A percentile compares a stretch with the other conserved stretches of the same genome.
Evolutionary conservation across 2,888 invertebrate genomes (phyloP).

Genomic region (Gisinianus flammeolus): DNA sequence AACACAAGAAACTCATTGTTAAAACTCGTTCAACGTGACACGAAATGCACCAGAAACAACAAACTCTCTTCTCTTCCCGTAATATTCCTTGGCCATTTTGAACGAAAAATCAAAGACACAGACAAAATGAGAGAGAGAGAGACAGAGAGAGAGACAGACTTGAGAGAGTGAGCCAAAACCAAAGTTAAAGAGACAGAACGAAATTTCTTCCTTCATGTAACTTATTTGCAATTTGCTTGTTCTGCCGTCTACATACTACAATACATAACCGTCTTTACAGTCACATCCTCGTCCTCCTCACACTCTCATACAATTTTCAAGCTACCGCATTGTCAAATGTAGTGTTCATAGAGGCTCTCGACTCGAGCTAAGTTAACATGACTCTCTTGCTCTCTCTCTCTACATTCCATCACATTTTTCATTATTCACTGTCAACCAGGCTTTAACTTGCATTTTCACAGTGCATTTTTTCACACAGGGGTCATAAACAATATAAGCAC

Average conservation of each 20-base stretch:
- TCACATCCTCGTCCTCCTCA: no score
- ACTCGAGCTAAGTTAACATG: no score
- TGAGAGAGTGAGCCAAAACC: no score
- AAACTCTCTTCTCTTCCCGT: not conserved
- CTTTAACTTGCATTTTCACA: conserved; percentile 17
- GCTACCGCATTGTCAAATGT: no score
- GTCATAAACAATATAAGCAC: not conserved
- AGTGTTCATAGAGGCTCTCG: no score
- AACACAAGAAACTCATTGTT: conserved; percentile 18
- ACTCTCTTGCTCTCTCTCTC: not conserved
- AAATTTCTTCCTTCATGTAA: conserved; percentile 3
- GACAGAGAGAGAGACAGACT: no score
- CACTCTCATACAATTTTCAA: no score
- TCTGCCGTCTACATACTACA: not conserved
- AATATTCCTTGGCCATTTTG: no score
- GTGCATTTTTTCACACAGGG: not conserved
- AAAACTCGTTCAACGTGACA: conserved; percentile 35
- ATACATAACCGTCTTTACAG: no score
- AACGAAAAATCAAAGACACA: no score
- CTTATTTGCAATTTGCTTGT: conserved; percentile 9
- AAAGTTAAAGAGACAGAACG: not conserved
- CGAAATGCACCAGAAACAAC: conserved; percentile 10
- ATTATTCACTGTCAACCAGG: conserved; percentile 30
- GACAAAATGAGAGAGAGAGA: no score
- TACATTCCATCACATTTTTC: conserved; percentile 35